Evolutionary conservation across 2,113 vertebrate genomes (phyloP).

Genomic region (Otocyon megalotis): DNA sequence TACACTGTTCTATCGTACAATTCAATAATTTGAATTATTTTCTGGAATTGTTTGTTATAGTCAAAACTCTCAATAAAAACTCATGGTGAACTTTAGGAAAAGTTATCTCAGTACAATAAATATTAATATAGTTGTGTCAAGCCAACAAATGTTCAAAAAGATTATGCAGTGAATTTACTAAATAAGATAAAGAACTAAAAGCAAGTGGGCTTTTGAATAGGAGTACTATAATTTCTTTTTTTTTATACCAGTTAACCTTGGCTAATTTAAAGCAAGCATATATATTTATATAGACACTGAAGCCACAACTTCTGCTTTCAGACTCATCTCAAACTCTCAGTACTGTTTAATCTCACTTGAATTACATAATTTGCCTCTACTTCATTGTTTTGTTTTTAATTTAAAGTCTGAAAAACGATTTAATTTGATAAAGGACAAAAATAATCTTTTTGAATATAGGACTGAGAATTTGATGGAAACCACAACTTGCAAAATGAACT

Average conservation of each 20-base stretch:
- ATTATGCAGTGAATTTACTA: not conserved
- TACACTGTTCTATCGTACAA: not conserved
- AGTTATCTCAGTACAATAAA: not conserved
- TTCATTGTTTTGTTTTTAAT: not conserved
- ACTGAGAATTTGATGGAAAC: not conserved
- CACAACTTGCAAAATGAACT: not conserved
- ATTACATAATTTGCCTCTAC: not conserved
- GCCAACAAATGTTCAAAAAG: not conserved
- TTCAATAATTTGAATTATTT: not conserved
- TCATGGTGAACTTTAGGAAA: not conserved
- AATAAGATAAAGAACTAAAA: not conserved
- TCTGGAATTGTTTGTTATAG: not conserved
- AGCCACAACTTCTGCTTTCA: not conserved
- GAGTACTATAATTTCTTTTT: not conserved
- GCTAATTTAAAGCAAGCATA: not conserved
- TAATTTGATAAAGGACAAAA: not conserved
- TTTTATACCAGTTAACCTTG: not conserved
- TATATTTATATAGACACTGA: not conserved
- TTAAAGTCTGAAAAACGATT: not conserved
- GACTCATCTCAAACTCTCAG: not conserved
- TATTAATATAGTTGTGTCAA: slow-evolving; percentile 17
- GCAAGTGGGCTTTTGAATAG: not conserved
- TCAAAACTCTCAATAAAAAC: not conserved
- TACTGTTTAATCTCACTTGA: not conserved
- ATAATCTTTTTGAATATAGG: not conserved